Conservation (phyloP, 2,888 invertebrate species). For the Leucozona laternaria region DNA sequence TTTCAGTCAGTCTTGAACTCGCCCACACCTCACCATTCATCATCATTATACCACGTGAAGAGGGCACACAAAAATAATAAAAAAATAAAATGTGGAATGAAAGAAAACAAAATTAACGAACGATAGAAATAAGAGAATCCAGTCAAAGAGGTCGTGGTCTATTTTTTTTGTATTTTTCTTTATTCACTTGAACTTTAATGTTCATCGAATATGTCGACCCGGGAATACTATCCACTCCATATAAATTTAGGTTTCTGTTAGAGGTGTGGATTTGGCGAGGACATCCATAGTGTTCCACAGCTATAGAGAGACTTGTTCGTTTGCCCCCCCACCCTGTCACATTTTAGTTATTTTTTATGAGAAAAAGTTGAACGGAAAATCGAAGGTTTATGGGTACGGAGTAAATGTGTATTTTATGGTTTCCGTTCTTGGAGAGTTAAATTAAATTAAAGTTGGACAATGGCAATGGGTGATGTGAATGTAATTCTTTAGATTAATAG, state of each 20-base stretch:
- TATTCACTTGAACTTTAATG: constrained; percentile 44
- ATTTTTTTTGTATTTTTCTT: constrained; percentile 23
- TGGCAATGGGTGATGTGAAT: background rate
- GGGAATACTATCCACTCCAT: background rate
- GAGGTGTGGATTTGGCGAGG: constrained; percentile 20
- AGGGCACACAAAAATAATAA: constrained; percentile 22
- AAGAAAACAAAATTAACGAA: constrained; percentile 49
- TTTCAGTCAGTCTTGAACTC: constrained; percentile 20
- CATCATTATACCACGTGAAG: constrained; percentile 63
- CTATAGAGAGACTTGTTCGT: background rate
- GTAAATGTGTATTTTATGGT: constrained; percentile 9
- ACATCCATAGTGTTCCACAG: background rate
- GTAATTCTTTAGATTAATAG: constrained; percentile 12
- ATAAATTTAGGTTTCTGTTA: background rate
- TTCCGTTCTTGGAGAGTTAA: constrained; percentile 17
- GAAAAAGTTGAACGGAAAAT: constrained; percentile 11
- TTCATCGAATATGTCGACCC: constrained; percentile 24
- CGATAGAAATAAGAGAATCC: constrained; percentile 4
- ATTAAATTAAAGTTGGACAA: constrained; percentile 31
- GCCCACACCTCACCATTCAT: constrained; percentile 42
- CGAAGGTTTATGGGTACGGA: background rate
- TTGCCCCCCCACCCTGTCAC: background rate
- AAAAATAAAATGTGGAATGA: constrained; percentile 24
- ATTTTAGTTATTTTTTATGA: constrained; percentile 29
- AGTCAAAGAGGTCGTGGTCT: constrained; percentile 35